Evolutionary conservation across 1,140 invertebrate species (phyloP).

Genomic region (Stenopsyche tienmushanensis): DNA sequence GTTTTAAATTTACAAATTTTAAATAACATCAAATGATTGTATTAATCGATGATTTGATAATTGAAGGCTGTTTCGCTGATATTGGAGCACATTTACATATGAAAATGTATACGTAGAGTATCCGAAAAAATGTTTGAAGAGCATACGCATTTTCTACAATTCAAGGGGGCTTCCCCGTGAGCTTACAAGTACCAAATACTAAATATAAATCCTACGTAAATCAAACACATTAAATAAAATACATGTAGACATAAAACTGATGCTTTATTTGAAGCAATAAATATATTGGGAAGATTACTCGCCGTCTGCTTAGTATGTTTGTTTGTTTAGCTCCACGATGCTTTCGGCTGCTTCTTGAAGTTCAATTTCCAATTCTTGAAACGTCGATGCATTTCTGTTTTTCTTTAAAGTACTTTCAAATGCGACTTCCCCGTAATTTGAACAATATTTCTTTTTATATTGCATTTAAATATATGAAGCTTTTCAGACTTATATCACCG

Average conservation of each 20-base stretch:
- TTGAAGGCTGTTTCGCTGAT: too few species aligned
- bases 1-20: too few species aligned
- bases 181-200: too few species aligned
- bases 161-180: too few species aligned
- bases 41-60: too few species aligned
- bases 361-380: neutral
- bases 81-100: too few species aligned
- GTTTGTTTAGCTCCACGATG: neutral
- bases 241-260: conserved; percentile 30
- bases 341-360: neutral
- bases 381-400: neutral
- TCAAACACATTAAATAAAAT: conserved; percentile 11
- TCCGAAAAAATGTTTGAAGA: too few species aligned
- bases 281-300: conserved; percentile 31
- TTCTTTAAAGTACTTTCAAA: neutral
- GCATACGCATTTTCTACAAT: too few species aligned
- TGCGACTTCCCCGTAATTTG: neutral
- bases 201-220: too few species aligned
- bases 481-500: too few species aligned
- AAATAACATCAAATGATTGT: too few species aligned
- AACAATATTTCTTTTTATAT: neutral
- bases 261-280: conserved; percentile 6
- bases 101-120: too few species aligned
- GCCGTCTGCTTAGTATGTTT: conserved; percentile 19
- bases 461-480: conserved; percentile 3